These are phyloP conservation scores for Gymnogyps californianus DNA, from an alignment of 2,113 vertebrate genomes.

Conservation along the genomic window DNA sequence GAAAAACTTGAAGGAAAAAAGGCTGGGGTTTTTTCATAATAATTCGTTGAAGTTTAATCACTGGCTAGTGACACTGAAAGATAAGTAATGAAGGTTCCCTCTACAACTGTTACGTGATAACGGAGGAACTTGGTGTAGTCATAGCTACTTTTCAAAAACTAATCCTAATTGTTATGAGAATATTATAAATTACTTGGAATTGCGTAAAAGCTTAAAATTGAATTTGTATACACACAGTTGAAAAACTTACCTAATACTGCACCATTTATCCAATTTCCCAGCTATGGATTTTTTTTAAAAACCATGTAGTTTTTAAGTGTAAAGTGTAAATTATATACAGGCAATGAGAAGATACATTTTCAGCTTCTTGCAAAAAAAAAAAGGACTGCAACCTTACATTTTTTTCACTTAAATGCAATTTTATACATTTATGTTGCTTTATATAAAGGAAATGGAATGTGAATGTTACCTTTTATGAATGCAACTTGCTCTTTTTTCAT, in stretches of 20 bases:
- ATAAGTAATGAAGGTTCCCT: slow-evolving; percentile 1
- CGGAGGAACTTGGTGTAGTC: slow-evolving; percentile 11
- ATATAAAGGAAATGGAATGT: slow-evolving; percentile 75
- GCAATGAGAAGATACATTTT: slow-evolving; percentile 70
- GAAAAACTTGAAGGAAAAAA: slow-evolving; percentile 58
- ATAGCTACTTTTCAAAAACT: slow-evolving; percentile 33
- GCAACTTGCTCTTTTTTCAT: slow-evolving; percentile 80
- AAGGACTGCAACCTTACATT: slow-evolving; percentile 67
- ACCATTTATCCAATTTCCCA: slow-evolving; percentile 61
- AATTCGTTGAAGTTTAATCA: background rate
- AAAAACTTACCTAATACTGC: slow-evolving; percentile 58
- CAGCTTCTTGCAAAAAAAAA: slow-evolving; percentile 61
- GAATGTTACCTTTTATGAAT: slow-evolving; percentile 81
- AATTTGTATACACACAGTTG: slow-evolving; percentile 51
- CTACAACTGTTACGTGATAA: background rate
- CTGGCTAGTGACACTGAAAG: slow-evolving; percentile 35
- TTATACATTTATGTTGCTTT: slow-evolving; percentile 79
- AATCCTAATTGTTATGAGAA: slow-evolving; percentile 17
- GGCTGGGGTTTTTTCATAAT: background rate
- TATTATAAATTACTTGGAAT: slow-evolving; percentile 9
- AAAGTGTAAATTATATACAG: slow-evolving; percentile 71
- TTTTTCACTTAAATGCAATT: slow-evolving; percentile 73
- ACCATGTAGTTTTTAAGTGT: background rate
- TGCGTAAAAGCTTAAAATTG: slow-evolving; percentile 41
- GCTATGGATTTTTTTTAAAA: slow-evolving; percentile 44